Evolutionary conservation across 2,797 vertebrate species (phyloP).

Genomic region (Pampus argenteus): DNA sequence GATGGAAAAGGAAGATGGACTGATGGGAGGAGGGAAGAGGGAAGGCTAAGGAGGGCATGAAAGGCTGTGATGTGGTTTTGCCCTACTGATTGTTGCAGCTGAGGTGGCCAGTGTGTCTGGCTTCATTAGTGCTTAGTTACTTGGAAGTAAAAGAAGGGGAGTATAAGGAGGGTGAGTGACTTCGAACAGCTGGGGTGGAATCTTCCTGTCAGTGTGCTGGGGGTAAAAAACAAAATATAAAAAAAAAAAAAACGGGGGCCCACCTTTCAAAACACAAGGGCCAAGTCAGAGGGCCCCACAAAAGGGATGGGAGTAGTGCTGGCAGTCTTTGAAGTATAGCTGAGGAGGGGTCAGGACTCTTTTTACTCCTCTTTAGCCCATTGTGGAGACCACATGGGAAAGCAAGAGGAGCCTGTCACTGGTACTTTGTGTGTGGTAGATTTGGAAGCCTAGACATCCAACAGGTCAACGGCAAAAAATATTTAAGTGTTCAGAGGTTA

Average conservation of each 20-base stretch:
- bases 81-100: constrained; percentile 67
- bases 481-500: constrained; percentile 50
- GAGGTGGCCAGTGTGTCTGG: constrained; percentile 54
- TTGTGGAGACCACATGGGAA: constrained; percentile 78
- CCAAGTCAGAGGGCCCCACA: constrained; percentile 80
- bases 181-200: constrained; percentile 70
- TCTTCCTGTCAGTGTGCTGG: constrained; percentile 35
- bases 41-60: constrained; percentile 34
- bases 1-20: constrained; percentile 46
- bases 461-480: constrained; percentile 60
- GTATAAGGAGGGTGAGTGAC: constrained; percentile 54
- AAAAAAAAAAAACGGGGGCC: constrained; percentile 54
- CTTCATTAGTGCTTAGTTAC: constrained; percentile 73
- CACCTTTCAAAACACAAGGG: constrained; percentile 69
- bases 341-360: constrained; percentile 72
- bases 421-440: constrained; percentile 70
- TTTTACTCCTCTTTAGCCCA: constrained; percentile 65
- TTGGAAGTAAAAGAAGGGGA: constrained; percentile 65
- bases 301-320: constrained; percentile 75
- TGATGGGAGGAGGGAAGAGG: constrained; percentile 32
- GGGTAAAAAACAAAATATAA: constrained; percentile 52
- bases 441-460: constrained; percentile 51
- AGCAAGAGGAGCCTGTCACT: constrained; percentile 69
- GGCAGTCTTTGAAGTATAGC: constrained; percentile 75
- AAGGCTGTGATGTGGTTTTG: constrained; percentile 47